Evolutionary conservation across 2,113 vertebrate species (phyloP).

Genomic region (Neofelis nebulosa): DNA sequence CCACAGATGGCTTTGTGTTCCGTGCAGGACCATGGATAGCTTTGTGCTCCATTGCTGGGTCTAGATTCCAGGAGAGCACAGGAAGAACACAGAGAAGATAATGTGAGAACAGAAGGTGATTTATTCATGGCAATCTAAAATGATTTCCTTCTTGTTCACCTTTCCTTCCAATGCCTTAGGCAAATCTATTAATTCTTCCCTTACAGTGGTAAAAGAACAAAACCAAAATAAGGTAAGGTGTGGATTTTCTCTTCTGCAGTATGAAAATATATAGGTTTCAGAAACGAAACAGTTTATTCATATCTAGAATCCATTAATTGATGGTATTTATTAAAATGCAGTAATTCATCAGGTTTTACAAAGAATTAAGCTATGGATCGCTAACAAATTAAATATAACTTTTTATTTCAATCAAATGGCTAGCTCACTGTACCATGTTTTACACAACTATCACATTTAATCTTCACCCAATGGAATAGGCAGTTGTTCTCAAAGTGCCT

Average conservation of each 20-base stretch:
- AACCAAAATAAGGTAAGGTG: not conserved
- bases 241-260: constrained; percentile 33
- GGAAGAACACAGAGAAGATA: not conserved
- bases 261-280: constrained; percentile 6
- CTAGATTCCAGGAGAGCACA: not conserved
- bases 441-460: not conserved
- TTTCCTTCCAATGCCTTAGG: not conserved
- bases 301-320: not conserved
- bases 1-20: not conserved
- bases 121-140: not conserved
- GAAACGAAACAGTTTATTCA: constrained; percentile 21
- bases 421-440: not conserved
- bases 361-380: not conserved
- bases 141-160: not conserved
- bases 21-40: not conserved
- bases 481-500: not conserved
- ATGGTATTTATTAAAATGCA: constrained; percentile 7
- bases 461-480: not conserved
- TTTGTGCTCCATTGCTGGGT: not conserved
- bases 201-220: not conserved
- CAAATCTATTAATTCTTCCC: constrained; percentile 18
- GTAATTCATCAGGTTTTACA: not conserved
- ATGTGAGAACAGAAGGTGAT: not conserved
- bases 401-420: constrained; percentile 13
- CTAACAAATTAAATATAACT: constrained; percentile 11